Evolutionary conservation across 2,113 vertebrate species (phyloP).

Genomic region (Mustela nigripes): DNA sequence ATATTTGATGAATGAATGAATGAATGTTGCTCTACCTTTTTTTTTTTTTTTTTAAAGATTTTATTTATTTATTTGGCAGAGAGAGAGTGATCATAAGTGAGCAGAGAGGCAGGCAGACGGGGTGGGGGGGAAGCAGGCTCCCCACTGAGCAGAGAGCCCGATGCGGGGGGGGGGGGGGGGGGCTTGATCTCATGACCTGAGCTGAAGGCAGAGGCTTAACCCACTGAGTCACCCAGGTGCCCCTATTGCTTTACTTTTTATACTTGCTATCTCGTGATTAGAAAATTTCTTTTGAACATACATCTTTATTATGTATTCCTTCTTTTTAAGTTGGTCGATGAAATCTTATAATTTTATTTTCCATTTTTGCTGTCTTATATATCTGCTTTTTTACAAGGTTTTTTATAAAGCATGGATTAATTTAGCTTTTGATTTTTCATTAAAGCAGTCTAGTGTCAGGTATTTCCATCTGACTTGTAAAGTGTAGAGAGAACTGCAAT

Average conservation of each 20-base stretch:
- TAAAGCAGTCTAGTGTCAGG: neutral
- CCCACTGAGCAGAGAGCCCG: too few species aligned
- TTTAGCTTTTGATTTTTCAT: constrained; percentile 33
- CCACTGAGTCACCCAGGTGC: too few species aligned
- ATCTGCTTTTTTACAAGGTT: neutral
- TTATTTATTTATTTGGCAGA: too few species aligned
- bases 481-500: neutral
- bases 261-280: neutral
- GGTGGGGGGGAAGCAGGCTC: too few species aligned
- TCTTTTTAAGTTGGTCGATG: neutral
- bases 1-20: neutral
- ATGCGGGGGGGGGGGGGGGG: too few species aligned
- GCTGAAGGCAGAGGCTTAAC: too few species aligned
- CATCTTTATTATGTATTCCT: neutral
- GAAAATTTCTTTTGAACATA: neutral
- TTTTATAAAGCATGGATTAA: neutral
- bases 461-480: neutral
- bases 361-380: neutral
- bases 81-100: too few species aligned
- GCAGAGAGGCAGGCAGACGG: too few species aligned
- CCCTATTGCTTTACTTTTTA: neutral
- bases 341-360: neutral
- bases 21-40: neutral
- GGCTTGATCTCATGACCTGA: too few species aligned
- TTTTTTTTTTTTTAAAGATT: too few species aligned